Evolutionary conservation across 2,113 vertebrate species (phyloP), one percentile per base, ranked within the genome.

Genomic region (Bufo gargarizans): DNA sequence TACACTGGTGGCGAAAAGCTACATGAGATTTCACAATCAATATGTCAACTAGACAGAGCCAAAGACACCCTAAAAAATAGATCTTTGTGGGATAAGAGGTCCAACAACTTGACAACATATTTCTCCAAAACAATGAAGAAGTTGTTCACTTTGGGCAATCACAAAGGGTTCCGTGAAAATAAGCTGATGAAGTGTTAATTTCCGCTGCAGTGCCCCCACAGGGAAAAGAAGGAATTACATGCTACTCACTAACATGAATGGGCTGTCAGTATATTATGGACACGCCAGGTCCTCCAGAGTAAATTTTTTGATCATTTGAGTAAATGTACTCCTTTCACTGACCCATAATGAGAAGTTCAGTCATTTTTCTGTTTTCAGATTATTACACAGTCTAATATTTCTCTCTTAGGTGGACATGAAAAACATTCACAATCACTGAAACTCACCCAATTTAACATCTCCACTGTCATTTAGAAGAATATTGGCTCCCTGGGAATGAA

Each of bases 391-490:
- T 63, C 19, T 20, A 17, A 61, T 3, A 20, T 33, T 33, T 33
- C 33, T 33, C 33, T 2, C 61, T 20, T 17, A 0, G 56, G 50
- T 17, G 74, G 47, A 19, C 17, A 19, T 9, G 20, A n/a, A 55
- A 1, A 19, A 76, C 6, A 19, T 50, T 19, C 11, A 55, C 50
- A 16, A 14, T 9, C 6, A 19, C 4, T 4, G 33, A 19, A 63
- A 95, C 96, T 86, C 91, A 98, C 97, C 97, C 59, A 98, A 91
- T 85, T 94, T 97, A 77, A 98, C 96, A 88, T 97, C 95, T 72
- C 97, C 97, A 7, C 93, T 93, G 69, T 97, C 95, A 1, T 97
- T 98, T 89, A 98, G 93, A 85, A 98, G 96, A 92, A 98, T 96
- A 92, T 98, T 98, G 91, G 97, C 97, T 77, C 97, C 97, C 97